A percentile compares a stretch with the other conserved stretches of the same genome.
phyloP scores from a whole-genome alignment of 2,113 vertebrate genomes.

The Hydrochoerus hydrochaeris region DNA sequence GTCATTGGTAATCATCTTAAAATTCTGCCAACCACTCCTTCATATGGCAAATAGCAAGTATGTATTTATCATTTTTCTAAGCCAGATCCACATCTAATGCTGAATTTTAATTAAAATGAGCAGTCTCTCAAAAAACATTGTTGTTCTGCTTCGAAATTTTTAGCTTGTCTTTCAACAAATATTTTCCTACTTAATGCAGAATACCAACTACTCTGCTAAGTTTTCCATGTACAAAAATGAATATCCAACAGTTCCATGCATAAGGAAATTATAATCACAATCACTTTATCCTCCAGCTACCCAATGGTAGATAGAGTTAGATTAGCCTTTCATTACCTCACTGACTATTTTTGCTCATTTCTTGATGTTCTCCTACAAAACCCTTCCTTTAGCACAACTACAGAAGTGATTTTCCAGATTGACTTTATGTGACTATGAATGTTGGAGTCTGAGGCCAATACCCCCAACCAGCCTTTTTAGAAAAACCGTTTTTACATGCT shows the following conservation, averaged over 20 bases:
- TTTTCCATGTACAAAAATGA: background rate
- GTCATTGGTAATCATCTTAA: background rate
- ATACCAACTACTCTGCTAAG: background rate
- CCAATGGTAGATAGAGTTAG: background rate
- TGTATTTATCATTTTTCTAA: too few relatives aligned
- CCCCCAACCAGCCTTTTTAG: background rate
- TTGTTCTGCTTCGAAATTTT: background rate
- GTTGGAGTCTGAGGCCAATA: background rate
- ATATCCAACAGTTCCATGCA: rapidly evolving
- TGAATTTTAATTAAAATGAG: background rate
- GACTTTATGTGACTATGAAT: background rate
- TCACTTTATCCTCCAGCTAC: background rate
- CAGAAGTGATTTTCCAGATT: background rate
- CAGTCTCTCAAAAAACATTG: background rate
- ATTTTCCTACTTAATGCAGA: background rate
- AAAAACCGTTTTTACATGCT: background rate
- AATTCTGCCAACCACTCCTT: background rate
- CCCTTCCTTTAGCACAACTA: background rate
- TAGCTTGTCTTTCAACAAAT: background rate
- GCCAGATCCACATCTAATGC: rapidly evolving
- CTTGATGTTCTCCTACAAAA: background rate
- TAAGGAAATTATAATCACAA: background rate
- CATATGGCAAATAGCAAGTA: background rate
- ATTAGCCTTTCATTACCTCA: background rate
- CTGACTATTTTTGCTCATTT: background rate